Percentiles rank a stretch among this genome's conserved stretches.
Evolutionary conservation across 2,113 vertebrate genomes (phyloP).

Genomic region (Machaerirhynchus nigripectus): DNA sequence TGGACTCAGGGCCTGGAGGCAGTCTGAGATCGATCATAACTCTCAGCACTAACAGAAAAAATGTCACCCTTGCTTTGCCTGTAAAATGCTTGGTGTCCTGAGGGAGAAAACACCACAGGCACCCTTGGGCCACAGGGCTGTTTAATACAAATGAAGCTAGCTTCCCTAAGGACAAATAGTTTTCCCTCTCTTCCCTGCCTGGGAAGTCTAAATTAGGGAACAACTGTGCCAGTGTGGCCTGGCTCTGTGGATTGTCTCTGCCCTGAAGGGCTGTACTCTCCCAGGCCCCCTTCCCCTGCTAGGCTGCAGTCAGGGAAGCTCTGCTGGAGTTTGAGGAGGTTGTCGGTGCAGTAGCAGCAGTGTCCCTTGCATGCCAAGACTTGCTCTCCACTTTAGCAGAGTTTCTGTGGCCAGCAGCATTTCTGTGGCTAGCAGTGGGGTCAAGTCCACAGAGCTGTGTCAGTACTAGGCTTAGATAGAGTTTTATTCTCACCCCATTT

Average conservation of each 20-base stretch:
- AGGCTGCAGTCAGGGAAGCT: not conserved
- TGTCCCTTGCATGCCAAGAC: not conserved
- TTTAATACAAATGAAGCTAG: not conserved
- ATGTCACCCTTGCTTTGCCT: not conserved
- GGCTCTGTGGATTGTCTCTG: not conserved
- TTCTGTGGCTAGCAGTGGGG: not conserved
- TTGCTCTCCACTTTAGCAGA: accelerated
- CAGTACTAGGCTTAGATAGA: not conserved
- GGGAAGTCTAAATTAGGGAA: not conserved
- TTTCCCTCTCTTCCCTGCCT: not conserved
- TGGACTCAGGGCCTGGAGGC: not conserved
- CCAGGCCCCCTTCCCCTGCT: not conserved
- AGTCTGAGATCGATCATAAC: not conserved
- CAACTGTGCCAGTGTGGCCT: not conserved
- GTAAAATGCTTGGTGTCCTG: not conserved
- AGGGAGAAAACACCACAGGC: not conserved
- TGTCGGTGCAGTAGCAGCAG: accelerated
- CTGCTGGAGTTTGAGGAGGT: not conserved
- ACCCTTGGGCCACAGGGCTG: not conserved
- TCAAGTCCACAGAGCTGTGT: not conserved
- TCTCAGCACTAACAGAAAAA: not conserved
- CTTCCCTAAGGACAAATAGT: not conserved
- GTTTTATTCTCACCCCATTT: not conserved
- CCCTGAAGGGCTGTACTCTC: not conserved
- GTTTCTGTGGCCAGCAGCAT: not conserved